Conservation (phyloP, 2,113 vertebrate species). For the Sinocyclocheilus anophthalmus region DNA sequence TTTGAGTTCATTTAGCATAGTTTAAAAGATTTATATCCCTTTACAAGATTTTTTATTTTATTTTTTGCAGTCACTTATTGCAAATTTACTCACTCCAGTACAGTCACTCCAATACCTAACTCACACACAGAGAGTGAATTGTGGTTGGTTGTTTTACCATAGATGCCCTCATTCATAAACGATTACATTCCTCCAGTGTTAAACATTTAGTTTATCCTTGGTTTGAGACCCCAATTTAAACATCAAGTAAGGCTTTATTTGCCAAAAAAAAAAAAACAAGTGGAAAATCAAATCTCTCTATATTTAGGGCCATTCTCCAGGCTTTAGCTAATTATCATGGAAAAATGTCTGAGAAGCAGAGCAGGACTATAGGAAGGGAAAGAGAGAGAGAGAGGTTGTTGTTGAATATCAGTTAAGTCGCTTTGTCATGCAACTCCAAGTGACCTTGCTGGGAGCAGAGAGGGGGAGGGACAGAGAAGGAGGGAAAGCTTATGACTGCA, state of each 20-base stretch:
- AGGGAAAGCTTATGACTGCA: constrained; percentile 21
- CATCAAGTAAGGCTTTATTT: not conserved
- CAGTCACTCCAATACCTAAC: not conserved
- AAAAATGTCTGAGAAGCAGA: constrained; percentile 34
- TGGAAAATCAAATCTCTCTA: constrained; percentile 20
- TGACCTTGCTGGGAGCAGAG: constrained; percentile 52
- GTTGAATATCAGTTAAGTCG: constrained; percentile 35
- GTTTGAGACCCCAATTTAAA: not conserved
- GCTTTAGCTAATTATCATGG: constrained; percentile 52
- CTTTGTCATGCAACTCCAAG: constrained; percentile 51
- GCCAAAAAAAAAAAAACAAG: not conserved
- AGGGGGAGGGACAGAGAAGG: constrained; percentile 21
- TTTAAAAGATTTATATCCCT: not conserved
- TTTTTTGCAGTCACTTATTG: not conserved
- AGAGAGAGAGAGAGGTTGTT: not conserved
- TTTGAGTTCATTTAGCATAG: not conserved
- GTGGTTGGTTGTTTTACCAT: not conserved
- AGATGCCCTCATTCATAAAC: not conserved
- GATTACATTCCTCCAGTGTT: not conserved
- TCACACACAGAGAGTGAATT: not conserved
- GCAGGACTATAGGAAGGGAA: not conserved
- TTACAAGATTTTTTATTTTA: not conserved
- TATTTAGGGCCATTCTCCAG: constrained; percentile 36
- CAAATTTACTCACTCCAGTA: too few species aligned
- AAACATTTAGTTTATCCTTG: not conserved